A percentile compares a stretch with the other conserved stretches of the same genome.
Conservation (phyloP, 2,888 invertebrate genomes). For the Sesia bembeciformis region DNA sequence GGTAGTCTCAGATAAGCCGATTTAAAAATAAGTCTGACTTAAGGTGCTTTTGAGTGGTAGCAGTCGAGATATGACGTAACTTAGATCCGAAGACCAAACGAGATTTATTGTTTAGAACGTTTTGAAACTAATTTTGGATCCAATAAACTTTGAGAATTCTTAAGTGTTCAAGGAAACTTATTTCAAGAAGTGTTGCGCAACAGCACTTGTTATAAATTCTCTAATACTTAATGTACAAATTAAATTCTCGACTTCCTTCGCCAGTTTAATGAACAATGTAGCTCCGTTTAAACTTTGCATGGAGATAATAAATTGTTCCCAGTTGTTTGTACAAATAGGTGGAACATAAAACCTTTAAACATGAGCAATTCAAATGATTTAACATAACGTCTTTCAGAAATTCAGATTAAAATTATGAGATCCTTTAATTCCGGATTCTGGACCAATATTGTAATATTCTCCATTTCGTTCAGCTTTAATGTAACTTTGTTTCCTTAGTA, state of each 20-base stretch:
- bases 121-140: background rate
- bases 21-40: slow-evolving; percentile 29
- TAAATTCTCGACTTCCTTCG: slow-evolving; percentile 27
- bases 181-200: background rate
- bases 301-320: slow-evolving; percentile 32
- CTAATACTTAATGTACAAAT: slow-evolving; percentile 19
- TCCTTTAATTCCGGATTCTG: no score
- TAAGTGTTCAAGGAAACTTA: background rate
- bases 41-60: slow-evolving; percentile 27
- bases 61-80: slow-evolving; percentile 8
- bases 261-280: slow-evolving; percentile 26
- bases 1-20: slow-evolving; percentile 23
- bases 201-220: slow-evolving; percentile 9
- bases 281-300: slow-evolving; percentile 26
- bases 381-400: no score
- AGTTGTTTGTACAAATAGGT: slow-evolving; percentile 31
- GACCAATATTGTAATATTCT: no score
- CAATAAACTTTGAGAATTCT: background rate
- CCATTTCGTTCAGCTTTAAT: no score
- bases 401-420: no score
- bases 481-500: no score
- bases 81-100: background rate
- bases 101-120: background rate
- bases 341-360: slow-evolving; percentile 17
- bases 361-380: background rate